Conservation (phyloP, 2,113 vertebrate species). For the Notiomystis cincta region DNA sequence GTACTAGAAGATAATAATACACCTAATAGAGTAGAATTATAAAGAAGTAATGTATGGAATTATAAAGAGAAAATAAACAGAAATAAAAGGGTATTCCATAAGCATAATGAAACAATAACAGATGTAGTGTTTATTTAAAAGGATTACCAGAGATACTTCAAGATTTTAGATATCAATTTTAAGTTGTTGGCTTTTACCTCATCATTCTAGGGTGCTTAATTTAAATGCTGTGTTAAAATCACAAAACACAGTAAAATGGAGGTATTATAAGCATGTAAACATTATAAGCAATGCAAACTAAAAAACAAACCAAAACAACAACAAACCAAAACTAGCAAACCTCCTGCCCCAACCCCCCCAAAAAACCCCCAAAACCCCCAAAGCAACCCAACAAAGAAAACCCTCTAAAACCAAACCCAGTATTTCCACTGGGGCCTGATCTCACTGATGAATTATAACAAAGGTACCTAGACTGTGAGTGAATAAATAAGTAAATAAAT, state of each 20-base stretch:
- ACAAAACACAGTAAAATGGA: background rate
- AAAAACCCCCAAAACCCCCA: background rate
- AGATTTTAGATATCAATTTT: background rate
- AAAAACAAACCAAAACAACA: background rate
- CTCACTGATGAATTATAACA: background rate
- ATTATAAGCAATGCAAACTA: background rate
- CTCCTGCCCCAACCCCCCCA: accelerated
- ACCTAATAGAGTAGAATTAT: background rate
- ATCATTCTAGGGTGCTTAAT: background rate
- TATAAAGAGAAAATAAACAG: background rate
- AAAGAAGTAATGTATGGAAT: background rate
- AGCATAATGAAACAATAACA: background rate
- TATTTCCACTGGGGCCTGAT: background rate
- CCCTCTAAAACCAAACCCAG: background rate
- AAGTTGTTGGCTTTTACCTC: background rate
- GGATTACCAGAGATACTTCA: background rate
- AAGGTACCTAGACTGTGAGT: too few species aligned
- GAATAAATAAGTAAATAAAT: background rate
- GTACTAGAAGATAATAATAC: background rate
- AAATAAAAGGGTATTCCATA: background rate
- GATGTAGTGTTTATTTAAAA: background rate
- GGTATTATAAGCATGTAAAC: background rate
- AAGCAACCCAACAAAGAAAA: background rate
- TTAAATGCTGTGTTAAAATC: background rate
- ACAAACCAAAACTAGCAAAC: background rate